Conservation (phyloP, 2,113 vertebrate species). For the Lipotes vexillifer region DNA sequence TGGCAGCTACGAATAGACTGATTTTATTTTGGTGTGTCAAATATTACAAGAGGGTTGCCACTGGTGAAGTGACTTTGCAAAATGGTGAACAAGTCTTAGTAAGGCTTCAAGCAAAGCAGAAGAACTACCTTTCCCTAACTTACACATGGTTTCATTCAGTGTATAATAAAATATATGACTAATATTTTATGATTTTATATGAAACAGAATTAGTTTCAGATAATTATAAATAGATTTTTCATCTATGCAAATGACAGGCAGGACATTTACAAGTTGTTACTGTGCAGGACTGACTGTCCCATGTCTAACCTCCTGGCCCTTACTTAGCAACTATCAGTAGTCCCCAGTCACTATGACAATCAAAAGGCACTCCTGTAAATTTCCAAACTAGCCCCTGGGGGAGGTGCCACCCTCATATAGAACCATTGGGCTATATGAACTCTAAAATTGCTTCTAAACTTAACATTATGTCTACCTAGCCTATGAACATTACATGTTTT, state of each 20-base stretch:
- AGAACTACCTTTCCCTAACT: not conserved
- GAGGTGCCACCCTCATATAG: not conserved
- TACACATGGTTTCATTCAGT: not conserved
- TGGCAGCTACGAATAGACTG: not conserved
- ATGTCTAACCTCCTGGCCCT: not conserved
- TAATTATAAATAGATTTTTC: not conserved
- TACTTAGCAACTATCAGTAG: not conserved
- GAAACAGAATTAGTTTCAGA: not conserved
- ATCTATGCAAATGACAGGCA: not conserved
- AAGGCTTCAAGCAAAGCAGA: not conserved
- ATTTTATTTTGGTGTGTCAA: not conserved
- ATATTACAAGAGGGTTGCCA: not conserved
- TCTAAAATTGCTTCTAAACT: not conserved
- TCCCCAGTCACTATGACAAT: not conserved
- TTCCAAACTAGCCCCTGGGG: not conserved
- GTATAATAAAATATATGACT: not conserved
- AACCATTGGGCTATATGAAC: not conserved
- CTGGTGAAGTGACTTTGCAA: not conserved
- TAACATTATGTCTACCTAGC: not conserved
- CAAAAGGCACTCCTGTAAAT: not conserved
- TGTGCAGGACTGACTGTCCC: not conserved
- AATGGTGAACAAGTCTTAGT: not conserved
- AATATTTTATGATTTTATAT: not conserved
- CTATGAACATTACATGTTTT: not conserved
- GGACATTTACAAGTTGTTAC: not conserved